Base-by-base conservation (phyloP, 2,888 invertebrate species). In the Rhagonycha fulva region DNA sequence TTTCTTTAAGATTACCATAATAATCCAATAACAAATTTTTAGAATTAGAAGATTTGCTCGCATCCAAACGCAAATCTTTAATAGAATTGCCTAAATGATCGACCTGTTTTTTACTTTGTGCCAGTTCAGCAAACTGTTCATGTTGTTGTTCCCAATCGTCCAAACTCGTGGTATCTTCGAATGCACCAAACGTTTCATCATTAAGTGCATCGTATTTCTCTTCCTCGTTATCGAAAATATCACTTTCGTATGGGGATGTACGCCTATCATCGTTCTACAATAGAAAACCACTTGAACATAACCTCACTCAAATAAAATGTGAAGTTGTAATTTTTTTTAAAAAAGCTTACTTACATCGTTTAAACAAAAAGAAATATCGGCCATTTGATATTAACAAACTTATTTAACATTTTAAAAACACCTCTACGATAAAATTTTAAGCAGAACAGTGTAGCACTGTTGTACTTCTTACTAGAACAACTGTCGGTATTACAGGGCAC, bases 201-300 rank as follows among this genome's bases (percentile, higher is more conserved):
- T 97, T 97, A 80, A 96, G 91, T 0, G 96, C 96, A 89, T 97
- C 96, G 87, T 96, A 96, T 84, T 96, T 96, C 79, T 95, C 96
- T 80, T 95, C 96, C 4, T 92, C 92, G 75, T 90, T 90, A 79
- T 90, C 91, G 26, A 90, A 89, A 71, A 85, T 85, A 78, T 92
- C 93, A 63, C 91, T 92, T 83, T 92, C 92, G 81, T 93, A 93
- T n/a, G 85, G 84, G 74, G 84, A 82, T 69, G 84, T 76, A 71
- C 83, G 79, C 79, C 83, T 80, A 77, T 86, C 86, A 70, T 85
- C 86, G 83, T 86, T 85, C 86, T 87, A 79, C 62, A 81, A 81
- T 80, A 81, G 77, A 71, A 79, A 47, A 47, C 47, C 47, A 47
- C 47, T 47, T 47, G 4, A 26, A 76, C 69, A 69, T 76, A 71